Percentiles rank a stretch among this genome's conserved stretches.
Evolutionary conservation across 2,113 vertebrate species (phyloP).

Genomic region (Poeciliopsis turrubarensis): DNA sequence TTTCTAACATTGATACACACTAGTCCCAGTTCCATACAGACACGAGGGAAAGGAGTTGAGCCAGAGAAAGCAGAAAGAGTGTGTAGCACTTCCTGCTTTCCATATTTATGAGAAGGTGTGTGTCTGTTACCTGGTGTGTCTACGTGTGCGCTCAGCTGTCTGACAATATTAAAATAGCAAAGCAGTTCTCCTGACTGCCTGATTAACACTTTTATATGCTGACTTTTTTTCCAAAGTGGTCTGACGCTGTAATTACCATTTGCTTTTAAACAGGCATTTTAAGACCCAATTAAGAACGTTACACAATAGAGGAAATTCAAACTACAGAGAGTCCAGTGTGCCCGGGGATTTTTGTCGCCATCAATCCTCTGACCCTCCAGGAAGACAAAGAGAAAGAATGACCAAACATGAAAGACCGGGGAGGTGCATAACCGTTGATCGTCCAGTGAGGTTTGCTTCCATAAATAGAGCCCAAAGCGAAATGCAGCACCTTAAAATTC

Average conservation of each 20-base stretch:
- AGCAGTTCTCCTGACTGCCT: conserved; percentile 41
- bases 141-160: conserved; percentile 20
- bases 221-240: conserved; percentile 45
- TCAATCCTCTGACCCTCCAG: conserved; percentile 28
- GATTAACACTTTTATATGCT: conserved; percentile 58
- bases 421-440: background rate
- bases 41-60: conserved; percentile 1
- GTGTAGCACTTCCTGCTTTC: conserved; percentile 31
- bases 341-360: conserved; percentile 16
- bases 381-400: conserved; percentile 48
- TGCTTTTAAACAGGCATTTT: conserved; percentile 41
- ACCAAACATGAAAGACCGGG: conserved; percentile 35
- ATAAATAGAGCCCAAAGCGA: conserved; percentile 1
- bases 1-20: conserved; percentile 41
- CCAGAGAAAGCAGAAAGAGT: conserved; percentile 5
- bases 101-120: conserved; percentile 21
- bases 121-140: background rate
- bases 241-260: conserved; percentile 24
- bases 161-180: conserved; percentile 27
- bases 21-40: conserved; percentile 11
- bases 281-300: conserved; percentile 28
- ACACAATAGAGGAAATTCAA: conserved; percentile 12
- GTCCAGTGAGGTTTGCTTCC: conserved; percentile 21
- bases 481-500: conserved; percentile 1
- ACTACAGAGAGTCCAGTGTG: conserved; percentile 10